Evolutionary conservation across 2,797 vertebrate genomes (phyloP).

Genomic region (Eulemur albifrons): DNA sequence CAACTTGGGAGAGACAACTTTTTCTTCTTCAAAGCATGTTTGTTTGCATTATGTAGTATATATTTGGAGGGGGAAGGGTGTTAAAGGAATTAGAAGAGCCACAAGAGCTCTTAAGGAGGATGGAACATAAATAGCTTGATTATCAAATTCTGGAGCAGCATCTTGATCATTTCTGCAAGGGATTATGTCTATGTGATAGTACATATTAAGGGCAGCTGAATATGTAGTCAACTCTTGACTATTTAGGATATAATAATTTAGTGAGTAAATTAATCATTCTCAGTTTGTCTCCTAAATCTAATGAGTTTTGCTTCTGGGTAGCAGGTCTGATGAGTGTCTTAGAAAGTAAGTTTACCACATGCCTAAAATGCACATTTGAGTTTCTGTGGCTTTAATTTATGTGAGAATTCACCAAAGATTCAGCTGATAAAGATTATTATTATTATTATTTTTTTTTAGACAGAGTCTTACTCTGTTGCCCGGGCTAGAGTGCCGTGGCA

Average conservation of each 20-base stretch:
- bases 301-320: neutral
- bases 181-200: neutral
- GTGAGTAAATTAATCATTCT: slow-evolving; percentile 40
- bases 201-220: neutral
- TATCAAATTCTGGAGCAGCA: neutral
- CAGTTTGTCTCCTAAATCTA: slow-evolving; percentile 8
- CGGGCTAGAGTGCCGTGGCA: too few relatives aligned
- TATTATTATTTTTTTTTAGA: too few relatives aligned
- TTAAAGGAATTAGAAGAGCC: slow-evolving; percentile 6
- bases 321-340: neutral
- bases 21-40: slow-evolving; percentile 19
- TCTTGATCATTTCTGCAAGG: neutral
- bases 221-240: neutral
- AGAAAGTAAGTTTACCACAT: neutral
- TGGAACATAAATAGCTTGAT: neutral
- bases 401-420: neutral
- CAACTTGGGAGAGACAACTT: slow-evolving; percentile 4
- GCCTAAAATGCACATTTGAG: neutral
- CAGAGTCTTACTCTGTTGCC: too few relatives aligned
- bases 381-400: slow-evolving; percentile 28
- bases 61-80: neutral
- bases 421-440: neutral
- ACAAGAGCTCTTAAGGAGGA: neutral
- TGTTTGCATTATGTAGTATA: slow-evolving; percentile 3
- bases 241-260: slow-evolving; percentile 33